Base-by-base conservation (phyloP, 2,888 invertebrate species). In the Archaeoteleia sp. region DNA sequence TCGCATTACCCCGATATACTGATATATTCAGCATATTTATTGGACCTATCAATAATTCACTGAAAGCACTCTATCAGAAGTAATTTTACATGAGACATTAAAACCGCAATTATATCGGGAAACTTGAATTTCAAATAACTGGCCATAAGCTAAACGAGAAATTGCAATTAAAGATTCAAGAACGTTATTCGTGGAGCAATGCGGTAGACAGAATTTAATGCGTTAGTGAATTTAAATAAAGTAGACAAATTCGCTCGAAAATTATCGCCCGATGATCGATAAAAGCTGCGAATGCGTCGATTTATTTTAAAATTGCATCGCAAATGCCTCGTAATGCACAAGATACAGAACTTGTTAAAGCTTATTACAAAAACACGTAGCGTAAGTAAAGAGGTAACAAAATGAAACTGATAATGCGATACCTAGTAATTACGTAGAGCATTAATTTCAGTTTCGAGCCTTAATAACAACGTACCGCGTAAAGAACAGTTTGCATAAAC, bases 401-500 rank as follows among this genome's bases (percentile, higher is more conserved):
- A 66, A 58, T 53, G 57, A 42, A 58, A 53, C 57, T 65, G 57
- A 43, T 65, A 65, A 65, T 65, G 53, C 53, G 51, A 58, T 53
- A 66, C 25, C 20, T 4, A 37, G 66, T 60, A 60, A 66, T 66
- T 66, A 60, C 66, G 42, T 35, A 60, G 35, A 43, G 42, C 53
- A 60, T 66, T 60, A 66, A 66, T 66, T 66, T 49, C 40, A 48
- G 48, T 66, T 54, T 49, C 58, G 54, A 60, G 51, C 60, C 49
- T 66, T 66, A 66, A 66, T 66, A 66, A 66, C 48, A 66, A 49
- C 66, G 45, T 37, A 30, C 40, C 15, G 27, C 58, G 60, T 54
- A 66, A 60, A 66, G 58, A 60, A 66, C 66, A 54, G 58, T 66
- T 66, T 60, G 58, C 58, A 66, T 60, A 66, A 66, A 53, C 37